These are phyloP conservation scores for Gopherus evgoodei DNA, from an alignment of 2,113 vertebrate species.

Conservation along the genomic window DNA sequence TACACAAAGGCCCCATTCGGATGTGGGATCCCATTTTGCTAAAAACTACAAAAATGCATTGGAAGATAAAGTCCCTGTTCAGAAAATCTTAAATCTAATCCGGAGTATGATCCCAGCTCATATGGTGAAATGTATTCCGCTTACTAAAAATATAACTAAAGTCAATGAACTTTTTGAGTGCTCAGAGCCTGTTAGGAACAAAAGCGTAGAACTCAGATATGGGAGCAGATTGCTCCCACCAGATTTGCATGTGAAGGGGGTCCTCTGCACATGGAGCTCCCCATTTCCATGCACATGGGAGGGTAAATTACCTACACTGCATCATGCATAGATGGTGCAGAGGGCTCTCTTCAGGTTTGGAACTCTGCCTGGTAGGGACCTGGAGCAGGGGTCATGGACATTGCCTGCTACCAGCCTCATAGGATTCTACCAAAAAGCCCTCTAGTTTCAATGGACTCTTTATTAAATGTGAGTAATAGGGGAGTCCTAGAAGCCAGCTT, in stretches of 20 bases:
- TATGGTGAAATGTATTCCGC: not conserved
- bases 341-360: not conserved
- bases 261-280: too few relatives aligned
- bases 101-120: not conserved
- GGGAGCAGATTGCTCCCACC: not conserved
- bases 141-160: not conserved
- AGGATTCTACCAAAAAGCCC: not conserved
- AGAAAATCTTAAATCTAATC: not conserved
- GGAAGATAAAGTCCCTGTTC: not conserved
- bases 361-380: not conserved
- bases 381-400: not conserved
- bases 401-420: not conserved
- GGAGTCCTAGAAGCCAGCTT: not conserved
- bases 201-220: not conserved
- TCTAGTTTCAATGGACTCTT: not conserved
- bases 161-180: not conserved
- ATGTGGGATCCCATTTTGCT: not conserved
- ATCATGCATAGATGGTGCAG: not conserved
- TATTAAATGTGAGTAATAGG: not conserved
- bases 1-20: not conserved
- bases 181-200: not conserved
- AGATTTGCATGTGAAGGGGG: not conserved
- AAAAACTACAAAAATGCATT: not conserved
- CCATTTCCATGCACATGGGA: not conserved
- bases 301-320: not conserved